Evolutionary conservation across 1,140 invertebrate genomes (phyloP).

Genomic region (Drosophila oshimai): DNA sequence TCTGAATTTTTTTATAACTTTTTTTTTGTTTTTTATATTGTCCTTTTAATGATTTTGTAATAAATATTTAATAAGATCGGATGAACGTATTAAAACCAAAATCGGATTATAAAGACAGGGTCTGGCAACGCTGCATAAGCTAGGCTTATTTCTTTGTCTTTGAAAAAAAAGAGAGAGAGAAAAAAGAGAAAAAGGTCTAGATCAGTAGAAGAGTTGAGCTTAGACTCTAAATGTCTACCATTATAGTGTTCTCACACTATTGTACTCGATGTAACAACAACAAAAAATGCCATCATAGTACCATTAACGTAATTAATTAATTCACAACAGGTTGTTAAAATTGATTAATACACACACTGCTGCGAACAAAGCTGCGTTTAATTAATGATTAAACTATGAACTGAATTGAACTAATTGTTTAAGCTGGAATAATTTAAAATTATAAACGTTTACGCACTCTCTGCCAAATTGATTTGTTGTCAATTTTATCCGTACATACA

Average conservation of each 20-base stretch:
- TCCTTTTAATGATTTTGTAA: too few relatives aligned
- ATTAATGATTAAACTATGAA: neutral
- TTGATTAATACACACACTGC: neutral
- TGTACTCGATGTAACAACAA: constrained; percentile 5
- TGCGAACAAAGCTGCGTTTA: neutral
- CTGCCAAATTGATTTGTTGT: neutral
- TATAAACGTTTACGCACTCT: constrained; percentile 2
- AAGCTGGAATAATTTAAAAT: neutral
- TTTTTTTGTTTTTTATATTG: too few relatives aligned
- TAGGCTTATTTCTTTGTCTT: neutral
- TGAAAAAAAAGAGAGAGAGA: constrained; percentile 34
- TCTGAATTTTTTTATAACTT: too few relatives aligned
- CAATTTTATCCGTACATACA: constrained; percentile 26
- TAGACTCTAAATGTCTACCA: constrained; percentile 7
- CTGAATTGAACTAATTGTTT: neutral
- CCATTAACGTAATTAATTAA: neutral
- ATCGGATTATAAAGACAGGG: constrained; percentile 4
- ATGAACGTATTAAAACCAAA: too few relatives aligned
- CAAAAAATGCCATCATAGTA: constrained; percentile 1
- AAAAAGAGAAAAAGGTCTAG: constrained; percentile 29
- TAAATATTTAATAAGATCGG: too few relatives aligned
- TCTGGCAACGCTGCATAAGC: constrained; percentile 21
- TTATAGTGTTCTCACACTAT: constrained; percentile 11
- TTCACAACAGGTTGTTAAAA: neutral
- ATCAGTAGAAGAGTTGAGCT: constrained; percentile 17